These are phyloP conservation scores for Rhabdomys pumilio DNA, from an alignment of 2,797 vertebrate species.

Conservation along the genomic window DNA sequence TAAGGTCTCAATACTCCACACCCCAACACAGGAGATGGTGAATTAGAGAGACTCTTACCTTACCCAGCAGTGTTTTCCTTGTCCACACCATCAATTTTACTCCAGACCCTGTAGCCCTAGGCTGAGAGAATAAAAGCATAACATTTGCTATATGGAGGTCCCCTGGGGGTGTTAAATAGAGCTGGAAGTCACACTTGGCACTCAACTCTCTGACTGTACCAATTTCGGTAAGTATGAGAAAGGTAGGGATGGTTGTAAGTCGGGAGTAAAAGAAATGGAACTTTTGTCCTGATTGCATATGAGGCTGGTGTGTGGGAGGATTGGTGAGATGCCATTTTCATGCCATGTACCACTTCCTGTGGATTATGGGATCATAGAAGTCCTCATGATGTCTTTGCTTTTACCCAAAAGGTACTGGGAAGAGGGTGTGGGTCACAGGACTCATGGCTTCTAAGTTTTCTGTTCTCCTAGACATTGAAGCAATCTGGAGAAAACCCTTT, in stretches of 20 bases:
- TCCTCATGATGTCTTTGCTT: background rate
- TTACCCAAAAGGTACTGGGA: background rate
- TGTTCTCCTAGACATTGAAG: background rate
- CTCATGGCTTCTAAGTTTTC: background rate
- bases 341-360: background rate
- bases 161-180: background rate
- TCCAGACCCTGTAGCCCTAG: background rate
- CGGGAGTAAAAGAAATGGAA: background rate
- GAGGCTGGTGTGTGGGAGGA: background rate
- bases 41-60: slow-evolving; percentile 6
- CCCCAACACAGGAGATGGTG: background rate
- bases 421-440: background rate
- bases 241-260: background rate
- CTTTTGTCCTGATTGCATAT: background rate
- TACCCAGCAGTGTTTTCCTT: background rate
- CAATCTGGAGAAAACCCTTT: background rate
- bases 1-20: background rate
- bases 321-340: background rate
- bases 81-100: background rate
- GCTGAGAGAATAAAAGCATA: background rate
- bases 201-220: background rate
- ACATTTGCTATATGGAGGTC: background rate
- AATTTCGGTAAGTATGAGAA: background rate
- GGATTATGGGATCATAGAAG: background rate
- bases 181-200: background rate